Percentiles rank a stretch among this genome's conserved stretches.
Evolutionary conservation across 2,888 invertebrate genomes (phyloP).

Genomic region (Anorthoa munda): DNA sequence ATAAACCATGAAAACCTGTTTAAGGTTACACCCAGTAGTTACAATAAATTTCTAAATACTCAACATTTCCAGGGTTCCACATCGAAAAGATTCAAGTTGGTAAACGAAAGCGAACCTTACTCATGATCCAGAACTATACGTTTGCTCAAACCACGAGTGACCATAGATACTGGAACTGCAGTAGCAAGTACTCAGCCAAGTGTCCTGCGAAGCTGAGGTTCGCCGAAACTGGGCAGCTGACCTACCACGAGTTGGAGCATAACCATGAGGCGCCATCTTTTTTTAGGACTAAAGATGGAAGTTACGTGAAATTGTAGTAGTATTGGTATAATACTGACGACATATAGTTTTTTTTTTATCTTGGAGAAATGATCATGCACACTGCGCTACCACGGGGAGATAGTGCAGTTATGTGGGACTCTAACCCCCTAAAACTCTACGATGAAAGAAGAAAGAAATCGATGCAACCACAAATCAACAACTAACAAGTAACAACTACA

Average conservation of each 20-base stretch:
- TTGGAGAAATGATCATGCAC: too few relatives aligned
- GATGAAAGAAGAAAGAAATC: too few relatives aligned
- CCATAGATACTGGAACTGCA: constrained; percentile 80
- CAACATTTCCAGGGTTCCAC: constrained; percentile 49
- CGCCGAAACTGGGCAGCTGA: constrained; percentile 70
- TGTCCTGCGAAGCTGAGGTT: constrained; percentile 78
- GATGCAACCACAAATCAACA: too few relatives aligned
- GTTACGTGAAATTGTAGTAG: constrained; percentile 57
- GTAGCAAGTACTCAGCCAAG: constrained; percentile 71
- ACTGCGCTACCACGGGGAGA: too few relatives aligned
- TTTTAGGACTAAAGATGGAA: constrained; percentile 61
- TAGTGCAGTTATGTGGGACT: too few relatives aligned
- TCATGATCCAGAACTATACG: constrained; percentile 68
- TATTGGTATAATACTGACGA: too few relatives aligned
- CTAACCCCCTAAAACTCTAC: too few relatives aligned
- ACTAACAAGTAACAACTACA: too few relatives aligned
- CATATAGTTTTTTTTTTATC: too few relatives aligned
- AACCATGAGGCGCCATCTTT: constrained; percentile 75
- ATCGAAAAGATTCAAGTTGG: constrained; percentile 57
- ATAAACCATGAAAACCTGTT: too few relatives aligned
- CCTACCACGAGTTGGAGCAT: constrained; percentile 70
- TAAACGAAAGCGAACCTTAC: constrained; percentile 54
- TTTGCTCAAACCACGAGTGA: constrained; percentile 78
- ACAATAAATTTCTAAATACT: background rate
- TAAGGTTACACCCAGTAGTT: too few relatives aligned